phyloP scores from a whole-genome alignment of 30 jellyfish, hydroid and myxozoan genomes.

The Haliclystus octoradiatus region DNA sequence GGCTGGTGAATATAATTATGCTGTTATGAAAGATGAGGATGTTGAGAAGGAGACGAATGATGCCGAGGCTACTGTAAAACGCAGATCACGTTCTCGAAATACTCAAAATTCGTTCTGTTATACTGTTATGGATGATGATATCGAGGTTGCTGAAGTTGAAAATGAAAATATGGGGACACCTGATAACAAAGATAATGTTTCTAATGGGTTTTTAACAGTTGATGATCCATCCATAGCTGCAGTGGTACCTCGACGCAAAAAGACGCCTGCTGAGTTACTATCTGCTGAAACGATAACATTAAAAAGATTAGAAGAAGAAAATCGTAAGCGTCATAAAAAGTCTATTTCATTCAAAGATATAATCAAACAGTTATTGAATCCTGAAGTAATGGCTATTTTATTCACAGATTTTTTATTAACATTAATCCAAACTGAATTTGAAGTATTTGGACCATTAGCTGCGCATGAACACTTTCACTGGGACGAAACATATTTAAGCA shows the following conservation, averaged over 20 bases:
- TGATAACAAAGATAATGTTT: too few species aligned
- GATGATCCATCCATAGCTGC: too few species aligned
- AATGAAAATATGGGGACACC: too few species aligned
- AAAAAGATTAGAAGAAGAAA: neutral
- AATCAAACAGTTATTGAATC: conserved; percentile 42
- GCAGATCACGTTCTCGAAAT: too few species aligned
- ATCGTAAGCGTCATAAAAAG: neutral
- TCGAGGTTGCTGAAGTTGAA: too few species aligned
- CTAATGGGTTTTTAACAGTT: too few species aligned
- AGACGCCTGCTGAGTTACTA: neutral
- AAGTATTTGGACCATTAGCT: conserved; percentile 78
- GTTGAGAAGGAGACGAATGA: too few species aligned
- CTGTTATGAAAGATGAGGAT: too few species aligned
- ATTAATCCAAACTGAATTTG: conserved; percentile 95
- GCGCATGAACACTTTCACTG: conserved; percentile 89
- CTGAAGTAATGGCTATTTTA: conserved; percentile 60
- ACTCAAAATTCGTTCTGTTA: too few species aligned
- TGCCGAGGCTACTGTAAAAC: too few species aligned
- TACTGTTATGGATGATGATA: too few species aligned
- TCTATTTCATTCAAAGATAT: conserved; percentile 13
- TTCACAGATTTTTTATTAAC: conserved; percentile 73
- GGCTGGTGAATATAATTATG: too few species aligned
- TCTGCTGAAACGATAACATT: neutral
- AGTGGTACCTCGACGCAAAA: neutral
- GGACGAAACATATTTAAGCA: conserved; percentile 71